A percentile compares a stretch with the other conserved stretches of the same genome.
These are phyloP conservation scores for Rousettus madagascariensis DNA, from an alignment of 2,797 vertebrate species.

Conservation along the genomic window DNA sequence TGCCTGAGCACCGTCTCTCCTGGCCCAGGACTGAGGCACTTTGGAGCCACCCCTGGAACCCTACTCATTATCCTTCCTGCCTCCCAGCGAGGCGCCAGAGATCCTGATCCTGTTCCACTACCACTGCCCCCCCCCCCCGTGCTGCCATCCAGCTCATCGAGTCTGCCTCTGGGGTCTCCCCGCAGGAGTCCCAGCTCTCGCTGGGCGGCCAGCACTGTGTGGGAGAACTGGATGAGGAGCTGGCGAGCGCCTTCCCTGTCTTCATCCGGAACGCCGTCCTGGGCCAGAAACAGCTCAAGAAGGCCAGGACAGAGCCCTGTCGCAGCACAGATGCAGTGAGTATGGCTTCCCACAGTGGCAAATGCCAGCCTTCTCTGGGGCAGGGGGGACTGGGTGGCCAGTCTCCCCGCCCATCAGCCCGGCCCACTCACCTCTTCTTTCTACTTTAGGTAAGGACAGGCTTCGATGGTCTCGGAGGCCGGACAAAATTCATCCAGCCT, in stretches of 20 bases:
- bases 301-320: conserved; percentile 85
- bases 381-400: neutral
- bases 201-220: conserved; percentile 74
- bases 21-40: neutral
- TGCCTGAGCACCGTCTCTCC: neutral
- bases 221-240: conserved; percentile 82
- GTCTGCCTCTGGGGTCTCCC: neutral
- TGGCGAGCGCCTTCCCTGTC: conserved; percentile 83
- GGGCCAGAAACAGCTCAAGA: conserved; percentile 88
- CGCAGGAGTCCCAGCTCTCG: conserved; percentile 52
- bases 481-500: conserved; percentile 95
- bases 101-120: neutral
- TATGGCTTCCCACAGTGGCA: neutral
- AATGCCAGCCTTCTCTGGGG: neutral
- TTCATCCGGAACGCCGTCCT: conserved; percentile 92
- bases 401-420: neutral
- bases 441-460: conserved; percentile 90
- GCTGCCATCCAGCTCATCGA: neutral
- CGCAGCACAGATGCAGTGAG: conserved; percentile 88
- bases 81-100: neutral
- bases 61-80: neutral
- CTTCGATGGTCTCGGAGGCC: conserved; percentile 95
- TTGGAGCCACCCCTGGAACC: neutral
- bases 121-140: neutral
- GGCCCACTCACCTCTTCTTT: conserved; percentile 52